Evolutionary conservation across 2,797 vertebrate species (phyloP).

Genomic region (Amblyraja radiata): DNA sequence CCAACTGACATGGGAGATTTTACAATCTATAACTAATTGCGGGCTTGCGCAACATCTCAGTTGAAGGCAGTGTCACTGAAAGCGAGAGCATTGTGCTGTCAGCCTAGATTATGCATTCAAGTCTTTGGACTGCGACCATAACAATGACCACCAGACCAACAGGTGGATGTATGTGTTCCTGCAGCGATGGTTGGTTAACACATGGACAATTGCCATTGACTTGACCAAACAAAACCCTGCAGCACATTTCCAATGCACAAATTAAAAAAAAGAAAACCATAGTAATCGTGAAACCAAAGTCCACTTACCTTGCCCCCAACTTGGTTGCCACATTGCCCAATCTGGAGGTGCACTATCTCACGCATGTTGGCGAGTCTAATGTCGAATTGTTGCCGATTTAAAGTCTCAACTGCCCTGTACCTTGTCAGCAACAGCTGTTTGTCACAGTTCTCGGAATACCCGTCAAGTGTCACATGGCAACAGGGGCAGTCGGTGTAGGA

Average conservation of each 20-base stretch:
- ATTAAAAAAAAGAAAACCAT: neutral
- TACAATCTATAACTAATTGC: neutral
- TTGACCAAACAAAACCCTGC: neutral
- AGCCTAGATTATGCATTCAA: neutral
- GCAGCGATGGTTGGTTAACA: too few relatives aligned
- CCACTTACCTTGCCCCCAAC: conserved; percentile 84
- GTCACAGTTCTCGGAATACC: neutral
- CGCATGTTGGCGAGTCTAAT: conserved; percentile 67
- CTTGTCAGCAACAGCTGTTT: conserved; percentile 45
- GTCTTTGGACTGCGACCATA: neutral
- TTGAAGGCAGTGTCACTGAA: neutral
- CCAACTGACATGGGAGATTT: neutral
- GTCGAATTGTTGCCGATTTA: conserved; percentile 40
- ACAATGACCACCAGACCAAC: neutral
- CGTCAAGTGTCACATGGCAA: neutral
- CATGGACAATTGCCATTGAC: neutral
- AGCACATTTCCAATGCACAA: neutral
- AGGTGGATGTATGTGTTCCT: neutral
- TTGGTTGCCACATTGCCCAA: conserved; percentile 96
- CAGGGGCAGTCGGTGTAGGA: neutral
- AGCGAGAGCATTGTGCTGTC: neutral
- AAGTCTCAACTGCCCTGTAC: conserved; percentile 39
- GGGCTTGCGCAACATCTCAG: neutral
- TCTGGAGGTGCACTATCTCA: conserved; percentile 93
- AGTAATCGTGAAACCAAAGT: neutral